phyloP scores from a whole-genome alignment of 2,888 invertebrate species.

The Eulithis testata region DNA sequence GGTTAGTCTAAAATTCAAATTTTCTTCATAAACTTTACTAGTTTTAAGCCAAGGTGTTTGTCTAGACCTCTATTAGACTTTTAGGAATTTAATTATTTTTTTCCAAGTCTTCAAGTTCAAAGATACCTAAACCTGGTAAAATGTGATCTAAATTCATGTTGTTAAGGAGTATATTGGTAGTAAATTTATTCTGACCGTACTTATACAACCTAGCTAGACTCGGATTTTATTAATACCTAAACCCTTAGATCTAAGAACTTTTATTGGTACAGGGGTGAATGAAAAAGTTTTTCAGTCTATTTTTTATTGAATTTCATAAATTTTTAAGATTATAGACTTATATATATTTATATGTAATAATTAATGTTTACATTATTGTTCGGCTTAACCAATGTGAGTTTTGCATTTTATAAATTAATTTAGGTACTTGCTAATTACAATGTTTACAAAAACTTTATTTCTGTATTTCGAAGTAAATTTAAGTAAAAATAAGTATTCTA shows the following conservation, averaged over 20 bases:
- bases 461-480: too few species aligned
- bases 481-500: too few species aligned
- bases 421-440: too few species aligned
- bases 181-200: constrained; percentile 33
- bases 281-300: constrained; percentile 10
- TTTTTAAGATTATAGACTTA: too few species aligned
- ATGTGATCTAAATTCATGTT: constrained; percentile 25
- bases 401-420: too few species aligned
- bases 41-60: too few species aligned
- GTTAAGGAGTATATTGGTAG: constrained; percentile 16
- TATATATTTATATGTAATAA: too few species aligned
- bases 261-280: constrained; percentile 11
- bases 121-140: constrained; percentile 15
- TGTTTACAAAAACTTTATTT: too few species aligned
- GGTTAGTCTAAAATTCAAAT: too few species aligned
- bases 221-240: constrained; percentile 20
- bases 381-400: too few species aligned
- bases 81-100: constrained; percentile 22
- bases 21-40: too few species aligned
- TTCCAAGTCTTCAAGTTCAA: constrained; percentile 6
- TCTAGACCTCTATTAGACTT: background rate
- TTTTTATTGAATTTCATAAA: constrained; percentile 15
- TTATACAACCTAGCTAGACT: constrained; percentile 18
- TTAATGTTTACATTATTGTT: too few species aligned
- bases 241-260: constrained; percentile 11